Evolutionary conservation across 37 sponge, comb jelly and placozoan species (phyloP).

Genomic region (Bolinopsis microptera): DNA sequence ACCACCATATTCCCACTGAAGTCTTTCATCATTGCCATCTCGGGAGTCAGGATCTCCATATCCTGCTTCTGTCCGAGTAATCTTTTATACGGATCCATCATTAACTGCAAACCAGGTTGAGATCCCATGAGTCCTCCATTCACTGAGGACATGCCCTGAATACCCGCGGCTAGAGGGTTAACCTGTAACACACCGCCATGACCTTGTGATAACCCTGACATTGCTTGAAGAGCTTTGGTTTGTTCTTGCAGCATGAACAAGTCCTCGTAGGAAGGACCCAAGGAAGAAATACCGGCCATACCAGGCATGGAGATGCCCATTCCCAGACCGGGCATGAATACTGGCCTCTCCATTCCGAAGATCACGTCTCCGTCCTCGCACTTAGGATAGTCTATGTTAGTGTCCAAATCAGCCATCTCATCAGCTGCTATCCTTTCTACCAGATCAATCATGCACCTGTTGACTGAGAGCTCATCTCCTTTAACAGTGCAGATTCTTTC

Average conservation of each 20-base stretch:
- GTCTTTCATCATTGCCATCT: constrained; percentile 65
- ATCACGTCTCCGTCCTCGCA: constrained; percentile 60
- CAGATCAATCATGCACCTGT: constrained; percentile 58
- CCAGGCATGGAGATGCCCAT: constrained; percentile 28
- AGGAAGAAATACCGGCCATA: neutral
- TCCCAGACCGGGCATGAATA: constrained; percentile 31
- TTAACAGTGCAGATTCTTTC: constrained; percentile 58
- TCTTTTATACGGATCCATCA: constrained; percentile 58
- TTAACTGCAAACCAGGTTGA: neutral
- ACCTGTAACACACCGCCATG: neutral
- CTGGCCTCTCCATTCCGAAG: constrained; percentile 61
- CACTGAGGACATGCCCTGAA: neutral
- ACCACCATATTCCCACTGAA: constrained; percentile 48
- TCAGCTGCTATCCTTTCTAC: constrained; percentile 53
- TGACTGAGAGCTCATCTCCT: constrained; percentile 55
- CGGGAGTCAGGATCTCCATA: constrained; percentile 46
- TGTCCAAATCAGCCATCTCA: constrained; percentile 64
- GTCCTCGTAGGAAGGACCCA: constrained; percentile 48
- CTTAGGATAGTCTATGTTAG: constrained; percentile 65
- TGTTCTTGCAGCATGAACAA: constrained; percentile 45
- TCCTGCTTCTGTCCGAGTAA: constrained; percentile 52
- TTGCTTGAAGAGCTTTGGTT: constrained; percentile 41
- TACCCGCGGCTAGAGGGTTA: neutral
- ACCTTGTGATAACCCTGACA: neutral
- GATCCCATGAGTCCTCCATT: constrained; percentile 11